These are phyloP conservation scores for Acromyrmex echinatior DNA, from an alignment of 1,140 invertebrate genomes.

Conservation along the genomic window DNA sequence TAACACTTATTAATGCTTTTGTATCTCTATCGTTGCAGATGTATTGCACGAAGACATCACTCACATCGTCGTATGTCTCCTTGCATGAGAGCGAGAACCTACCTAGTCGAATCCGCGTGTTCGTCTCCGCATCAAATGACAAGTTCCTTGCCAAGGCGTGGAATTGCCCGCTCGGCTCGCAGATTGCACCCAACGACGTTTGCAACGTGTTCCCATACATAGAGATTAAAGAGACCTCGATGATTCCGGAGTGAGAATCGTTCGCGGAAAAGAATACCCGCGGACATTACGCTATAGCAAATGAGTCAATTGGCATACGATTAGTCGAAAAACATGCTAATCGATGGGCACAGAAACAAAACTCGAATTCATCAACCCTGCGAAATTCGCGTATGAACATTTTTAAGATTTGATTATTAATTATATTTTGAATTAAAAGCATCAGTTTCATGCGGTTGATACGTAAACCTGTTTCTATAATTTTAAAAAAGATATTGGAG, in stretches of 20 bases:
- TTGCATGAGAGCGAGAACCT: conserved; percentile 73
- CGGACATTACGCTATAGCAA: not conserved
- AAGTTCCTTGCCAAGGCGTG: conserved; percentile 68
- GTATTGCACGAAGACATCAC: conserved; percentile 77
- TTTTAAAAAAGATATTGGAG: not conserved
- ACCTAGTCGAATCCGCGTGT: conserved; percentile 74
- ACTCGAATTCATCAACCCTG: not conserved
- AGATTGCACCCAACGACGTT: conserved; percentile 64
- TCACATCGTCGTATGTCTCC: conserved; percentile 72
- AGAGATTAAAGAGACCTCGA: conserved; percentile 20
- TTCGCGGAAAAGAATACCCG: conserved; percentile 4
- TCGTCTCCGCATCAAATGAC: conserved; percentile 70
- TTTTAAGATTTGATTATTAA: not conserved
- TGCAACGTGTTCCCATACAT: conserved; percentile 74
- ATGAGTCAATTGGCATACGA: not conserved
- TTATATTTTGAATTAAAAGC: not conserved
- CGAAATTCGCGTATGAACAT: not conserved
- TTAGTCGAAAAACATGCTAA: not conserved
- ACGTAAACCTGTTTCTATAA: not conserved
- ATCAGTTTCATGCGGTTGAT: not conserved
- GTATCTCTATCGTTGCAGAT: conserved; percentile 68
- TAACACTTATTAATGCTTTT: not conserved
- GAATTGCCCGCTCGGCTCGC: conserved; percentile 74
- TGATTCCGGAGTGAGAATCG: not conserved
- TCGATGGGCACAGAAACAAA: conserved; percentile 11